Evolutionary conservation across 2,888 invertebrate species (phyloP), one percentile per base, ranked within the genome.

Genomic region (Seira ritae): DNA sequence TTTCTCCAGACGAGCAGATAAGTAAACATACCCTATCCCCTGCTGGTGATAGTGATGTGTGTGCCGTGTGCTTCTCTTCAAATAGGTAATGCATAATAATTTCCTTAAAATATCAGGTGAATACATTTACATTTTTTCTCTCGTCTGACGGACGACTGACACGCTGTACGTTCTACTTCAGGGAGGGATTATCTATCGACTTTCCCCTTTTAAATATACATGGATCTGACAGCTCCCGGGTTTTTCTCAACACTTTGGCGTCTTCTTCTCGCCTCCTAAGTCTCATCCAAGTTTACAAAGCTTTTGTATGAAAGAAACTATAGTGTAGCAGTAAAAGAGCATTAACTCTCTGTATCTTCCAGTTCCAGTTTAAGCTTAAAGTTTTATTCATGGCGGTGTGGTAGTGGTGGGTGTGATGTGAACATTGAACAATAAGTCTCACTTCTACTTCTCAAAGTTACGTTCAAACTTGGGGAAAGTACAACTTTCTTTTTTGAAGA

Each of bases 171-270:
- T 50, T 50, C 50, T 2, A 8, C 50, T 50, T 50, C 12, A 8
- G 50, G 50, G 50, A 50, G 50, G 50, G 50, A 50, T 50, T 50
- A 50, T 50, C 50, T 50, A 50, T 50, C 50, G 50, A 50, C 50
- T 50, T 50, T 50, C 17, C 12, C 15, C 50, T 50, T 15, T n/a
- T n/a, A 50, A 50, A 50, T 50, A n/a, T 50, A 31, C 17, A n/a
- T n/a, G 50, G 17, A 50, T 15, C 3, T 50, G 50, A 50, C 50
- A 50, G 50, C 50, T 50, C 17, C 17, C 3, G 50, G 50, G 3
- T 31, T 31, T 31, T 31, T 8, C 31, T 8, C 31, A 8, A 31
- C 31, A 31, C n/a, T n/a, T n/a, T n/a, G n/a, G n/a, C n/a, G n/a
- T n/a, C 31, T 50, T 50, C 50, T 15, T 15, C 15, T 8, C 12